Conservation (phyloP, 2,113 vertebrate species). For the Gopherus evgoodei region DNA sequence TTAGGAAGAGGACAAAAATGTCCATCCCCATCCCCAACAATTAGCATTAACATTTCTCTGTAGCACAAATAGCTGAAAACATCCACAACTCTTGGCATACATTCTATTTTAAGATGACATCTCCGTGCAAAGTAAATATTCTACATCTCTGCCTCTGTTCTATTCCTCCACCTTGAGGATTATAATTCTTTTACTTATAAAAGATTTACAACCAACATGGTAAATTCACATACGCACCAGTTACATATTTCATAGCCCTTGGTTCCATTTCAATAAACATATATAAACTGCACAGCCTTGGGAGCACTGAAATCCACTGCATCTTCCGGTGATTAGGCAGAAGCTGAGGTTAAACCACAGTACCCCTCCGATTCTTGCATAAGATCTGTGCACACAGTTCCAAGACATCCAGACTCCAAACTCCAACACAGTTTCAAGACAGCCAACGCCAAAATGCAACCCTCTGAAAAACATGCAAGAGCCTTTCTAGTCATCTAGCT, state of each 20-base stretch:
- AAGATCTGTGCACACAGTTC: not conserved
- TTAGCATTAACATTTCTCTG: accelerated
- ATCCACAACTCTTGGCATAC: not conserved
- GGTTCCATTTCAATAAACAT: not conserved
- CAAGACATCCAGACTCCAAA: not conserved
- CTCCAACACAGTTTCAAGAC: not conserved
- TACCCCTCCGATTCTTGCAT: conserved; percentile 19
- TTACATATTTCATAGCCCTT: not conserved
- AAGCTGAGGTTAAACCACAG: conserved; percentile 33
- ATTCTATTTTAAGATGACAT: not conserved
- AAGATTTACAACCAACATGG: not conserved
- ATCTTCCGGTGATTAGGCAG: not conserved
- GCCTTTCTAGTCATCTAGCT: not conserved
- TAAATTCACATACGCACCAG: not conserved
- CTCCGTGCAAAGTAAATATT: not conserved
- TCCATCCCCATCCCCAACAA: not conserved
- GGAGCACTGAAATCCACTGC: not conserved
- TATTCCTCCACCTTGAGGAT: accelerated
- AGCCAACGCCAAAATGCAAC: not conserved
- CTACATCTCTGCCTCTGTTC: not conserved
- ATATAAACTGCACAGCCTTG: not conserved
- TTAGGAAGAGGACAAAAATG: not conserved
- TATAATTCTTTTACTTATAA: not conserved
- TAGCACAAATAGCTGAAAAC: not conserved
- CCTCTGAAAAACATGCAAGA: not conserved